Percentiles rank a stretch among this genome's conserved stretches.
phyloP scores from a whole-genome alignment of 2,113 vertebrate genomes.

The Stigmatopora nigra region DNA sequence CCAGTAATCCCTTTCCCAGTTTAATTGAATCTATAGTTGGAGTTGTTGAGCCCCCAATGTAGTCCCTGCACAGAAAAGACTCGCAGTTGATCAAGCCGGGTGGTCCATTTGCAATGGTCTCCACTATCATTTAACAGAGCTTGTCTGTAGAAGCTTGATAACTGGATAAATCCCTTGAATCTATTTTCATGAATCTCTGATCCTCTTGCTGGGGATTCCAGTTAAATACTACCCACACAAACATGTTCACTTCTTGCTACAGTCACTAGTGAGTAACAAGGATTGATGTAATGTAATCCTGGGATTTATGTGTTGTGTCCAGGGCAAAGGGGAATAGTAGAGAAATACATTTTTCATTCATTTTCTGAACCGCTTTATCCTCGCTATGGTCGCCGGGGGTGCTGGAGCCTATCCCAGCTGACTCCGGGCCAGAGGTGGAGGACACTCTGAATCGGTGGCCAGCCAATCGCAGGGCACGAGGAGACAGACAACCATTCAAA shows the following conservation, averaged over 20 bases:
- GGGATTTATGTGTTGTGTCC: slow-evolving; percentile 8
- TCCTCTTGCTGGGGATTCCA: slow-evolving; percentile 43
- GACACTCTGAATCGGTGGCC: too few species aligned
- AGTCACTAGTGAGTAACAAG: slow-evolving; percentile 13
- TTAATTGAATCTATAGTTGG: slow-evolving; percentile 52
- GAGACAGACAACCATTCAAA: too few species aligned
- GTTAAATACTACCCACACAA: slow-evolving; percentile 19
- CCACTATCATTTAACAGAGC: slow-evolving; percentile 57
- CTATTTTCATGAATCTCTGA: slow-evolving; percentile 59
- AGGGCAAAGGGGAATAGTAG: background rate
- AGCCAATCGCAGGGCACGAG: too few species aligned
- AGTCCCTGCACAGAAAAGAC: slow-evolving; percentile 11
- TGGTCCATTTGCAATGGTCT: slow-evolving; percentile 36
- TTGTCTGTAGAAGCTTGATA: slow-evolving; percentile 63
- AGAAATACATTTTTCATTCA: background rate
- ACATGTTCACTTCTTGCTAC: slow-evolving; percentile 15
- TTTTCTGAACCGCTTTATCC: too few species aligned
- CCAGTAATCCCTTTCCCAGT: slow-evolving; percentile 44
- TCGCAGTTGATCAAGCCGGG: slow-evolving; percentile 15
- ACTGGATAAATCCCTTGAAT: slow-evolving; percentile 64
- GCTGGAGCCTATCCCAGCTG: too few species aligned
- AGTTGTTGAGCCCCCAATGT: slow-evolving; percentile 29
- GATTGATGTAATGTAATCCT: slow-evolving; percentile 20
- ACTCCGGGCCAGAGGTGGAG: too few species aligned
- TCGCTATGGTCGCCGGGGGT: too few species aligned